A percentile compares a stretch with the other conserved stretches of the same genome.
Conservation (phyloP, 2,888 invertebrate species). For the Xylota sylvarum region DNA sequence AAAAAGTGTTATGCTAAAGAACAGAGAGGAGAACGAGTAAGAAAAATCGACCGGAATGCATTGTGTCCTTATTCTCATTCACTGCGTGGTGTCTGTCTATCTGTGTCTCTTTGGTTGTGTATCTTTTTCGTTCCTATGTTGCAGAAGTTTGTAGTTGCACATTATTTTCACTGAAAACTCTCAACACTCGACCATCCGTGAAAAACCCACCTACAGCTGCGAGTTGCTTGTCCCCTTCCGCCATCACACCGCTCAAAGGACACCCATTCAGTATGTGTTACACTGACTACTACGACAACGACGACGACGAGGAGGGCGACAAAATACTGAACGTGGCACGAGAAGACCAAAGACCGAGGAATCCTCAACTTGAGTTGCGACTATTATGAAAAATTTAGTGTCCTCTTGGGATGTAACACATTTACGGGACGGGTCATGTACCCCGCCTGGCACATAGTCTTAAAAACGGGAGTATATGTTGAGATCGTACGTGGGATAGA, state of each 20-base stretch:
- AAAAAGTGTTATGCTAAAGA: conserved; percentile 4
- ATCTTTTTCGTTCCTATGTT: conserved; percentile 39
- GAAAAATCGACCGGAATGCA: conserved; percentile 54
- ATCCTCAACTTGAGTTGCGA: conserved; percentile 70
- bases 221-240: conserved; percentile 18
- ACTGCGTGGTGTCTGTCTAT: conserved; percentile 39
- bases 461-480: conserved; percentile 19
- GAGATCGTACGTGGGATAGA: conserved; percentile 49
- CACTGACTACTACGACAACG: conserved; percentile 40
- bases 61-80: conserved; percentile 61
- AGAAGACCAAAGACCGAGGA: conserved; percentile 65
- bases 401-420: conserved; percentile 74
- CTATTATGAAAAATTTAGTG: conserved; percentile 76
- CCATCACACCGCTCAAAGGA: conserved; percentile 14
- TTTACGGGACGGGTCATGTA: conserved; percentile 69
- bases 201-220: conserved; percentile 50
- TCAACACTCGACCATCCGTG: conserved; percentile 69
- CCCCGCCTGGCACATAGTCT: conserved; percentile 27
- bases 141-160: conserved; percentile 58
- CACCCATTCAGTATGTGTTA: conserved; percentile 39
- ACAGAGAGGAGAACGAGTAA: not conserved
- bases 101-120: conserved; percentile 44
- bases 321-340: conserved; percentile 49
- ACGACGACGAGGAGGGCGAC: conserved; percentile 30
- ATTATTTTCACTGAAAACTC: conserved; percentile 61